Conservation (phyloP, 2,888 invertebrate genomes). For the Vanessa cardui region DNA sequence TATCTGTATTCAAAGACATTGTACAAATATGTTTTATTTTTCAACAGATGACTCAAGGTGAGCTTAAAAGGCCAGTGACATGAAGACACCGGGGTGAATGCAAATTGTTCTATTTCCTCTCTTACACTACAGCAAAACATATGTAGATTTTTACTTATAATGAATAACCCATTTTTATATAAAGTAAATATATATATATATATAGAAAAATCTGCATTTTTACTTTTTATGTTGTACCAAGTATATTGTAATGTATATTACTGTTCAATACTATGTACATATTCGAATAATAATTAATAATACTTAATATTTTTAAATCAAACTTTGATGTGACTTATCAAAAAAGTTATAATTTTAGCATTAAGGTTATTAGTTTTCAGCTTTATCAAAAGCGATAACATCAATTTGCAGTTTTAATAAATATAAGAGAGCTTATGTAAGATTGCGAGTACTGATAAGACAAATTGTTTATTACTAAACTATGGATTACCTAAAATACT, state of each 20-base stretch:
- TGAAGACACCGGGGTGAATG: constrained; percentile 29
- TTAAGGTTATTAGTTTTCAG: not conserved
- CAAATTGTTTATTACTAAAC: constrained; percentile 5
- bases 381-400: constrained; percentile 6
- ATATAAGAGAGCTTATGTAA: constrained; percentile 16
- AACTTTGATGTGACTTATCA: too few species aligned
- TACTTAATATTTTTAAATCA: too few species aligned
- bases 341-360: not conserved
- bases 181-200: too few species aligned
- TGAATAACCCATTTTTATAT: too few species aligned
- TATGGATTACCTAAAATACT: not conserved
- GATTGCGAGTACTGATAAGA: constrained; percentile 22
- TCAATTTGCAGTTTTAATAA: constrained; percentile 3
- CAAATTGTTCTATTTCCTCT: constrained; percentile 37
- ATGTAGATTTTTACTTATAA: not conserved
- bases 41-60: constrained; percentile 32
- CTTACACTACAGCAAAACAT: not conserved
- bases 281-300: too few species aligned
- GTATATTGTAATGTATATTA: too few species aligned
- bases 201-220: too few species aligned
- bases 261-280: too few species aligned
- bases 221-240: too few species aligned
- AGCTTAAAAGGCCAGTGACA: constrained; percentile 32
- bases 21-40: constrained; percentile 22
- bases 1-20: constrained; percentile 16